phyloP scores from a whole-genome alignment of 30 jellyfish, hydroid and myxozoan species.

The Kudoa iwatai region DNA sequence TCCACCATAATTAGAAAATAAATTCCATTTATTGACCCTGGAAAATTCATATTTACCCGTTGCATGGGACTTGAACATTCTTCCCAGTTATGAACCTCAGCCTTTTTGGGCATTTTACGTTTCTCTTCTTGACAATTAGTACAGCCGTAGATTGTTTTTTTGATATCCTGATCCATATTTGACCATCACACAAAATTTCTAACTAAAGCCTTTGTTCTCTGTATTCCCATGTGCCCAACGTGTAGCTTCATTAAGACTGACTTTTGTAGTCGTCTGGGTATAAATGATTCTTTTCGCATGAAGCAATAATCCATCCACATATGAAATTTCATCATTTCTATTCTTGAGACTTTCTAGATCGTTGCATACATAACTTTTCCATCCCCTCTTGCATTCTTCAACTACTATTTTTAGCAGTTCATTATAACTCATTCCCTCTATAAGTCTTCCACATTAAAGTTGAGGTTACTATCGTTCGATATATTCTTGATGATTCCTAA shows the following conservation, averaged over 20 bases:
- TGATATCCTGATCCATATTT: neutral
- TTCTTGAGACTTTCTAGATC: too few species aligned
- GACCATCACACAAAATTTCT: slow-evolving; percentile 1
- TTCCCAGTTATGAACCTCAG: neutral
- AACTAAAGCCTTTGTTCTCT: neutral
- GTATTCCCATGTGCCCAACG: slow-evolving; percentile 1
- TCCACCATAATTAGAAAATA: too few species aligned
- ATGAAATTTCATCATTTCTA: neutral
- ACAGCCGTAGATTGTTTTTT: neutral
- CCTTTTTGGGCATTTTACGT: neutral
- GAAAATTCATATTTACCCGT: too few species aligned
- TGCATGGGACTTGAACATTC: neutral
- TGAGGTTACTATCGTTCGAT: too few species aligned
- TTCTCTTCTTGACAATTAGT: neutral
- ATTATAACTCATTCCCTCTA: too few species aligned
- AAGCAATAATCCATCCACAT: neutral
- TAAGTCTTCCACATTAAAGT: too few species aligned
- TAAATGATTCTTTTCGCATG: neutral
- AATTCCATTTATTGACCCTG: slow-evolving; percentile 2
- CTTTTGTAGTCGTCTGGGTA: neutral
- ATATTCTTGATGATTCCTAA: too few species aligned
- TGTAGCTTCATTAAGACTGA: neutral
- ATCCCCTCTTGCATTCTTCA: too few species aligned
- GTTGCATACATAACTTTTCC: too few species aligned
- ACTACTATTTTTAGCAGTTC: too few species aligned